A percentile compares a stretch with the other conserved stretches of the same genome.
phyloP scores from a whole-genome alignment of 2,888 invertebrate species.

The Caenorhabditis afra region DNA sequence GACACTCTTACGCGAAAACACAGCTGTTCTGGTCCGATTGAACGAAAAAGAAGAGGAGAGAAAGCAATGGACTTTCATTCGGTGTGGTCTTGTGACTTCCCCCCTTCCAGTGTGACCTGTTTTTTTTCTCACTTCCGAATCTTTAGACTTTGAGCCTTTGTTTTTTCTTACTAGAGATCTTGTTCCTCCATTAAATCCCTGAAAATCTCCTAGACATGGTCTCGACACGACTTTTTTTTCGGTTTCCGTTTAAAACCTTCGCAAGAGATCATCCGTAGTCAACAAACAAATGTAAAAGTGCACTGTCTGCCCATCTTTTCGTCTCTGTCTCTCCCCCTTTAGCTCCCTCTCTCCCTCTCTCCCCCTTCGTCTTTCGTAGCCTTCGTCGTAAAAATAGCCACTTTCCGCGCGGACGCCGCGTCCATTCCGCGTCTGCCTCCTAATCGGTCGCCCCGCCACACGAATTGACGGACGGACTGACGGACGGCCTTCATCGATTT shows the following conservation, averaged over 20 bases:
- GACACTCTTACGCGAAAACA: constrained; percentile 31
- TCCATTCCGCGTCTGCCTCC: too few relatives aligned
- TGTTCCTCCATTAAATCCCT: too few relatives aligned
- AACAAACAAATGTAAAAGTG: constrained; percentile 30
- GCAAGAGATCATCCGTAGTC: constrained; percentile 6
- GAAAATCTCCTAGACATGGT: too few relatives aligned
- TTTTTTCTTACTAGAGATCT: too few relatives aligned
- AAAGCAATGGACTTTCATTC: constrained; percentile 8
- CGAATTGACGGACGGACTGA: too few relatives aligned
- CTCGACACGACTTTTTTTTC: background rate
- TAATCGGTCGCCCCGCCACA: too few relatives aligned
- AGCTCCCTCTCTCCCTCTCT: too few relatives aligned
- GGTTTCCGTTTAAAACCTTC: background rate
- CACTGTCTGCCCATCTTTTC: constrained; percentile 10
- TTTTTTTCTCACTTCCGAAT: constrained; percentile 4
- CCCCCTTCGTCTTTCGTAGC: too few relatives aligned
- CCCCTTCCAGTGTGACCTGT: background rate
- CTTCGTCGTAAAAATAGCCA: constrained; percentile 37
- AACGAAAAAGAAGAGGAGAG: background rate
- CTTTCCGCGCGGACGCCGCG: constrained; percentile 32
- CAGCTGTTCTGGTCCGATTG: constrained; percentile 31
- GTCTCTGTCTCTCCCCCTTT: constrained; percentile 10
- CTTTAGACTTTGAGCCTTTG: background rate
- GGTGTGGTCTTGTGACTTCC: constrained; percentile 28
- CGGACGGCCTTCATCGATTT: constrained; percentile 38